phyloP scores from a whole-genome alignment of 2,797 vertebrate genomes.

The Cryptoblepharus egeriae region DNA sequence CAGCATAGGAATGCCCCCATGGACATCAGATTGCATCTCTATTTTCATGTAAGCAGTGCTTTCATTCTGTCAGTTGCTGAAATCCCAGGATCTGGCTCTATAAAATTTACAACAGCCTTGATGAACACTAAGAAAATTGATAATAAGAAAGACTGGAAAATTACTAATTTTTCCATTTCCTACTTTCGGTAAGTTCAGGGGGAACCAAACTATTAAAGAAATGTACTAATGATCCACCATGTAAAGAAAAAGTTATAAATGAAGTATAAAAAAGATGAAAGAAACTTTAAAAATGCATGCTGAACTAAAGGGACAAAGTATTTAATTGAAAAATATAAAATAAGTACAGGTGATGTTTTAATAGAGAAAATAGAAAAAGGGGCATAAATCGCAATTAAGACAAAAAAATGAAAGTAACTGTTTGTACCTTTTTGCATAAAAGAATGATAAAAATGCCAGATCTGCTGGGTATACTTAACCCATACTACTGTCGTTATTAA shows the following conservation, averaged over 20 bases:
- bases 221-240: slow-evolving; percentile 21
- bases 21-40: background rate
- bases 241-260: slow-evolving; percentile 26
- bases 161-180: background rate
- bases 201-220: slow-evolving; percentile 9
- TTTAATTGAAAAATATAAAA: slow-evolving; percentile 30
- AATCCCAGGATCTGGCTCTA: background rate
- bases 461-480: background rate
- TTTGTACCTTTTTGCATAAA: slow-evolving; percentile 8
- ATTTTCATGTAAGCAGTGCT: background rate
- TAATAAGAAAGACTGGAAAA: background rate
- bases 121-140: background rate
- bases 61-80: background rate
- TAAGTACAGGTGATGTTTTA: slow-evolving; percentile 16
- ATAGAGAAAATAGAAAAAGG: slow-evolving; percentile 17
- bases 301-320: slow-evolving; percentile 18
- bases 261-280: slow-evolving; percentile 22
- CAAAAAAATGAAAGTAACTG: slow-evolving; percentile 3
- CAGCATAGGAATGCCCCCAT: too few relatives aligned
- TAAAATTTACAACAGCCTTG: background rate
- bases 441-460: slow-evolving; percentile 7
- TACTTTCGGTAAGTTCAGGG: slow-evolving; percentile 2
- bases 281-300: slow-evolving; percentile 26
- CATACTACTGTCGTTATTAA: slow-evolving; percentile 13
- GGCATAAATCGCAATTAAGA: slow-evolving; percentile 17